Evolutionary conservation across 1,140 invertebrate genomes (phyloP).

Genomic region (Pachyrhynchus sulphureomaculatus): DNA sequence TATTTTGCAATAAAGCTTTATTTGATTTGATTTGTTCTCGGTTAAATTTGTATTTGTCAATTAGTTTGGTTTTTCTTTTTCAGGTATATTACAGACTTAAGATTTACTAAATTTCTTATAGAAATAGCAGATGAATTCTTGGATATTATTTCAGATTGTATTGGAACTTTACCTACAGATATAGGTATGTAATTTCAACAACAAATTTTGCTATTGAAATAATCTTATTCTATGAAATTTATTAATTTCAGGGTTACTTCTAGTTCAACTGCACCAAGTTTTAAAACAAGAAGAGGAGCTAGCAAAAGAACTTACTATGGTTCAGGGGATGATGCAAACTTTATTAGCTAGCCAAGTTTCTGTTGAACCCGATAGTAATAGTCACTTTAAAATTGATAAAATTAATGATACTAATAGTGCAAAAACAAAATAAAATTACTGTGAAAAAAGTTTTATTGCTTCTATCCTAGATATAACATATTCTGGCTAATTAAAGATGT

Average conservation of each 20-base stretch:
- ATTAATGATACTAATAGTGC: neutral
- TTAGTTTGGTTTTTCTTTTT: slow-evolving; percentile 75
- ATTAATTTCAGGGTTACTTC: slow-evolving; percentile 43
- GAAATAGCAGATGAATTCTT: slow-evolving; percentile 73
- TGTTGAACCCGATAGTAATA: neutral
- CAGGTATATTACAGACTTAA: slow-evolving; percentile 69
- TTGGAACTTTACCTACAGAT: slow-evolving; percentile 58
- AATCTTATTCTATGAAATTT: neutral
- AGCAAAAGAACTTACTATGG: slow-evolving; percentile 59
- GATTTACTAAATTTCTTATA: slow-evolving; percentile 71
- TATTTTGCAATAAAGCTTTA: too few relatives aligned
- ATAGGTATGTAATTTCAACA: slow-evolving; percentile 52
- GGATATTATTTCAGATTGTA: slow-evolving; percentile 68
- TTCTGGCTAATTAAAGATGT: too few relatives aligned
- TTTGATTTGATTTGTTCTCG: too few relatives aligned
- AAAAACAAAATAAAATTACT: neutral
- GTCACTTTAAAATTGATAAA: slow-evolving; percentile 9
- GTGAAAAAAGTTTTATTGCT: too few relatives aligned
- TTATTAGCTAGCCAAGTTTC: slow-evolving; percentile 55
- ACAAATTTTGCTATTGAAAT: too few relatives aligned
- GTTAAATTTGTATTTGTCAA: too few relatives aligned
- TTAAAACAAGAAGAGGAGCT: slow-evolving; percentile 69
- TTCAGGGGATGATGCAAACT: slow-evolving; percentile 71
- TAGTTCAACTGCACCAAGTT: slow-evolving; percentile 61
- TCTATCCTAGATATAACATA: too few relatives aligned